These are phyloP conservation scores for Leptinotarsa haldemani DNA, from an alignment of 2,888 invertebrate species.

Conservation along the genomic window DNA sequence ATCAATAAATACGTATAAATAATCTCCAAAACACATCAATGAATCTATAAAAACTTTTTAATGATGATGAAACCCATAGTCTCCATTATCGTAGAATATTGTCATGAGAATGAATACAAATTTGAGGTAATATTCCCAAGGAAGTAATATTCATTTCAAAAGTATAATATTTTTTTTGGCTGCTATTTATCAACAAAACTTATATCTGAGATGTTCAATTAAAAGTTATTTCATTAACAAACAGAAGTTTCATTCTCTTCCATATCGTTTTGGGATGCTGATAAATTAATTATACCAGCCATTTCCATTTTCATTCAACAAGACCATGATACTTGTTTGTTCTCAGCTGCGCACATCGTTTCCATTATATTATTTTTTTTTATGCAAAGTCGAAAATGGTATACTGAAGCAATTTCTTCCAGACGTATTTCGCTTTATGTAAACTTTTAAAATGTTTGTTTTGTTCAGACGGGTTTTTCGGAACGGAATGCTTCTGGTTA, in stretches of 20 bases:
- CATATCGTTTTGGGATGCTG: slow-evolving; percentile 9
- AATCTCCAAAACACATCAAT: no score
- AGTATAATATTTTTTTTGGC: neutral
- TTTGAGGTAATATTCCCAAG: no score
- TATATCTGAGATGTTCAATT: neutral
- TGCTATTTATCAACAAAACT: neutral
- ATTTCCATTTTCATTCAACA: slow-evolving; percentile 3
- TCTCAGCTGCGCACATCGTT: neutral
- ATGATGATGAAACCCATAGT: no score
- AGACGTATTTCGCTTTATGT: slow-evolving; percentile 19
- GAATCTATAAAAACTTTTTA: no score
- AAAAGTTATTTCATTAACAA: slow-evolving; percentile 3
- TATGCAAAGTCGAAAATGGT: neutral
- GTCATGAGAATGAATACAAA: no score
- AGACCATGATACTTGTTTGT: slow-evolving; percentile 10
- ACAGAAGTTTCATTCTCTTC: neutral
- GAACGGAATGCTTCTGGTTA: slow-evolving; percentile 10
- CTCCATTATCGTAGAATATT: no score
- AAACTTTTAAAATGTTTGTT: slow-evolving; percentile 18
- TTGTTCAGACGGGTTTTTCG: slow-evolving; percentile 8
- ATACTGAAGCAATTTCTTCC: slow-evolving; percentile 11
- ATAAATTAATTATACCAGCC: neutral
- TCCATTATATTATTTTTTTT: neutral
- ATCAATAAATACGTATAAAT: no score
- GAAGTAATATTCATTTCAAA: neutral